Evolutionary conservation across 1,140 invertebrate species (phyloP), one percentile per base, ranked within the genome.

Genomic region (Acromyrmex heyeri): DNA sequence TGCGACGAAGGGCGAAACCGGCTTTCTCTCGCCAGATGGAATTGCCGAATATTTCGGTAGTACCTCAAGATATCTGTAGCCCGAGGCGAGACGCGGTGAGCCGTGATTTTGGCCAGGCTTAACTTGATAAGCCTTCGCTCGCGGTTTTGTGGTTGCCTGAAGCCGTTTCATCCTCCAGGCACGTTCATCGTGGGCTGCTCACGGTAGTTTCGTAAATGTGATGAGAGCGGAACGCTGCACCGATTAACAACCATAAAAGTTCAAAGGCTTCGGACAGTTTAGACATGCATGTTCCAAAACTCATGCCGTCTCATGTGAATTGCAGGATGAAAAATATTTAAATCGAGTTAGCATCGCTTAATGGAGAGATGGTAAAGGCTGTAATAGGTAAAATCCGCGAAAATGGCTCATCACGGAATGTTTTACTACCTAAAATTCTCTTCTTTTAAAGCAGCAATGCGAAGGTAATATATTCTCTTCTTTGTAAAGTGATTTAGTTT

Each of bases 81-180:
- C 34, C 61, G 30, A 4, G 59, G 16, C 48, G 38, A 48, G 50
- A 30, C 24, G 12, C 57, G 67, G 30, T 21, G 48, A 53, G 50
- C 57, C 64, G 73, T 85, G 91, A 92, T 91, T 91, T 82, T 65
- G 69, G 57, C 75, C 69, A 59, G 34, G 76, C 88, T 91, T 87
- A 91, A 90, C 88, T 91, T 62, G 79, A 91, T 88, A 82, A 90
- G 81, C 83, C 64, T 86, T 83, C 67, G 24, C 59, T 59, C 85
- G 69, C 53, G 75, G 79, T 82, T 82, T 82, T 82, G 79, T 55
- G 79, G 79, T 73, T 48, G 67, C 55, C 38, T 61, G 38, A 27
- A 61, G 55, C 38, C 44, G 55, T 38, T 44, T 24, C 48, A 30
- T 79, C 48, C 62, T 79, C 1, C 38, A 57, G n/a, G 69, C 79